These are phyloP conservation scores for Bombyx huttoni DNA, from an alignment of 2,888 invertebrate species.

Conservation along the genomic window DNA sequence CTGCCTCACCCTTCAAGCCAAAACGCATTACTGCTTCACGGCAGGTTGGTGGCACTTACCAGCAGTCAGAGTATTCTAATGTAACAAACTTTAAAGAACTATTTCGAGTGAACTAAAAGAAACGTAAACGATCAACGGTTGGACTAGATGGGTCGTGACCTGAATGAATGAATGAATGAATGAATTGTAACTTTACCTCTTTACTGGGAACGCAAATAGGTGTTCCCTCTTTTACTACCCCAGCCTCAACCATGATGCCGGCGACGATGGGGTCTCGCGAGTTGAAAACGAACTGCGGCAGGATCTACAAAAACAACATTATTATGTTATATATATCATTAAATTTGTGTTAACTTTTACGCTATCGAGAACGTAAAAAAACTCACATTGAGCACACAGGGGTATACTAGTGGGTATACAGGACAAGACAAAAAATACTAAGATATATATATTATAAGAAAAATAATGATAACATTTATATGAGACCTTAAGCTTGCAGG, in stretches of 20 bases:
- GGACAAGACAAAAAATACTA: too few relatives aligned
- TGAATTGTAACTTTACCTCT: constrained; percentile 75
- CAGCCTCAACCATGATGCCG: constrained; percentile 96
- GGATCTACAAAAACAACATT: constrained; percentile 52
- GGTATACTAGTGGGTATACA: too few relatives aligned
- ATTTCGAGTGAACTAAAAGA: too few relatives aligned
- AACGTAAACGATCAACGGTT: neutral
- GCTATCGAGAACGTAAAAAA: too few relatives aligned
- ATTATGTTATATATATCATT: too few relatives aligned
- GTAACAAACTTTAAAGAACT: too few relatives aligned
- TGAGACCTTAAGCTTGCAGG: constrained; percentile 90
- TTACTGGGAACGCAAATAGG: constrained; percentile 97
- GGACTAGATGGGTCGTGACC: neutral
- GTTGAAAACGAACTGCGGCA: constrained; percentile 96
- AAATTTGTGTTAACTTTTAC: too few relatives aligned
- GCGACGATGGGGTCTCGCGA: constrained; percentile 98
- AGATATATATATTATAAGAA: neutral
- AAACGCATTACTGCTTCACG: too few relatives aligned
- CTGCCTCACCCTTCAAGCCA: too few relatives aligned
- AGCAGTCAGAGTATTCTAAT: too few relatives aligned
- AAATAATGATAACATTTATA: neutral
- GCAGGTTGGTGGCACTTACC: too few relatives aligned
- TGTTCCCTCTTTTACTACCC: constrained; percentile 95
- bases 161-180: neutral
- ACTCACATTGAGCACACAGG: too few relatives aligned